Evolutionary conservation across 2,113 vertebrate species (phyloP).

Genomic region (Phalacrocorax aristotelis): DNA sequence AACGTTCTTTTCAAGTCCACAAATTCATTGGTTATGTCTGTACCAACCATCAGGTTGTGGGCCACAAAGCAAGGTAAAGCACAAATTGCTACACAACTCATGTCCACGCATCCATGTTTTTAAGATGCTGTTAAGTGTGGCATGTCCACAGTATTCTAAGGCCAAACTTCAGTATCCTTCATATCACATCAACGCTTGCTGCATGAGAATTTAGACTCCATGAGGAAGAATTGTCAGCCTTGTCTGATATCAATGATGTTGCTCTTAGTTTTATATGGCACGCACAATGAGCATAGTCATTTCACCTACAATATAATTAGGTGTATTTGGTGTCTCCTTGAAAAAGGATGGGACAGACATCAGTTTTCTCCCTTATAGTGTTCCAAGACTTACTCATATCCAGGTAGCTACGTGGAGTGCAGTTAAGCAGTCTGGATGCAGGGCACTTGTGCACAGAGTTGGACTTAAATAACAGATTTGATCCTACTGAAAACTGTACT

Average conservation of each 20-base stretch:
- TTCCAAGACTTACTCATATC: not conserved
- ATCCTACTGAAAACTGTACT: not conserved
- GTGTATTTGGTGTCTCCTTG: not conserved
- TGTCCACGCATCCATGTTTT: not conserved
- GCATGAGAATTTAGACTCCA: not conserved
- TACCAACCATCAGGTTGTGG: too few relatives aligned
- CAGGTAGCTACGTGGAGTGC: not conserved
- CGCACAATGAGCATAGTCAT: rapidly evolving
- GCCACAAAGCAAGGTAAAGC: not conserved
- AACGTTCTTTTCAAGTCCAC: not conserved
- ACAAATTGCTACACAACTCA: not conserved
- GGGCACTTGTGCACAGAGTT: not conserved
- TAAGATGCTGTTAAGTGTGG: not conserved
- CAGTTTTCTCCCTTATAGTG: not conserved
- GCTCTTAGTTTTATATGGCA: not conserved
- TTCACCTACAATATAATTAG: not conserved
- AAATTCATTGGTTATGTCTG: not conserved
- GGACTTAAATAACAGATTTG: not conserved
- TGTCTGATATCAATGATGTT: not conserved
- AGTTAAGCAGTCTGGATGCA: not conserved
- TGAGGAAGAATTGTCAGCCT: not conserved
- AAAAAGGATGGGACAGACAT: not conserved
- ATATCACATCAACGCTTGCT: not conserved
- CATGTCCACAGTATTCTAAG: not conserved
- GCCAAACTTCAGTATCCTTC: not conserved